Evolutionary conservation across 1,140 invertebrate genomes (phyloP), one percentile per base, ranked within the genome.

Genomic region (Cyrtorhinus lividipennis): DNA sequence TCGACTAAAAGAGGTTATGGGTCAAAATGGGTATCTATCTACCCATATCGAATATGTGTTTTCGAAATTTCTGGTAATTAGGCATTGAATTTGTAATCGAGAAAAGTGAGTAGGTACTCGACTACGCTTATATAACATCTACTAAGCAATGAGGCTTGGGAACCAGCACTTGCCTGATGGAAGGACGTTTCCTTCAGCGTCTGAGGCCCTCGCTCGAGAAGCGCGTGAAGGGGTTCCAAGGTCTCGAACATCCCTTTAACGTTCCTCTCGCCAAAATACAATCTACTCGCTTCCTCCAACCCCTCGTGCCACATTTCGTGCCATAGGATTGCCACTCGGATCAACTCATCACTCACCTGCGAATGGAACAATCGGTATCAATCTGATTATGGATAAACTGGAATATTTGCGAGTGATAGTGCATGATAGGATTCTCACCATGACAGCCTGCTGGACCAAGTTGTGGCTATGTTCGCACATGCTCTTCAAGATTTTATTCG

Each of bases 221-320:
- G 90, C 1, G 83, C 81, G 74, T 99, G 96, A 24, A 99, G 75
- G 0, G 96, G 96, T 70, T 98, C 92, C 48, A 99, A 75, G 0
- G 90, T 92, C 61, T 89, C 86, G 70, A 99, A 90, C 96, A 99
- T 99, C 13, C 90, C 94, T 61, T 88, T 86, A 0, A 95, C 84
- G 70, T 97, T 94, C 58, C 86, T 80, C 72, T 98, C 95, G 0
- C 93, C 95, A 73, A 99, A 99, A 72, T 97, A 99, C 2, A 98
- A 78, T 64, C 90, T 76, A 13, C 92, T 97, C 0, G 97, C 95
- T 77, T 99, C 96, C 73, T 99, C 97, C 8, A 99, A 73, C 0
- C 93, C 95, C 74, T 98, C 95, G 72, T 98, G 92, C 96, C 96
- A 99, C 66, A 96, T 84, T 73, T 99, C 97, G 73, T 99, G 96